These are phyloP conservation scores for Cheilosia soror DNA, from an alignment of 2,888 invertebrate genomes.

Conservation along the genomic window DNA sequence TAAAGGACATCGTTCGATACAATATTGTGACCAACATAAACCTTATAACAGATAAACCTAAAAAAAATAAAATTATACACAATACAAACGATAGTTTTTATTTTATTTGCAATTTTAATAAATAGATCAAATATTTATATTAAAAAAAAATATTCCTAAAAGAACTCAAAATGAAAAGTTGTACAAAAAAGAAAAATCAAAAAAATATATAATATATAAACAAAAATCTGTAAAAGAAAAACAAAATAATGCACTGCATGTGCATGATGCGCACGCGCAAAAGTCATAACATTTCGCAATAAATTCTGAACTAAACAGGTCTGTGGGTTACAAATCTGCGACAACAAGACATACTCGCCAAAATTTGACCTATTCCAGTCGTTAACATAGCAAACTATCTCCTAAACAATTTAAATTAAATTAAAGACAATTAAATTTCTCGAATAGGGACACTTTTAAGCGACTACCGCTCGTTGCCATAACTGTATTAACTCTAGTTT, in stretches of 20 bases:
- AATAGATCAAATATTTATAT: conserved; percentile 52
- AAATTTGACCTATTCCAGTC: background rate
- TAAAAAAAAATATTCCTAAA: conserved; percentile 32
- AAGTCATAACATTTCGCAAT: conserved; percentile 39
- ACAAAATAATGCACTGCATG: background rate
- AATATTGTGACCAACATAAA: too few relatives aligned
- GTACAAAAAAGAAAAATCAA: background rate
- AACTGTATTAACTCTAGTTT: conserved; percentile 4
- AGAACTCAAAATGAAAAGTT: conserved; percentile 28
- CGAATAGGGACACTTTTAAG: conserved; percentile 6
- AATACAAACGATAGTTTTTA: background rate
- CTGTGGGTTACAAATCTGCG: conserved; percentile 9
- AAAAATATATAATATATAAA: background rate
- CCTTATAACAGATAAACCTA: too few relatives aligned
- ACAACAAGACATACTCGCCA: conserved; percentile 22
- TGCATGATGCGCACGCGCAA: background rate
- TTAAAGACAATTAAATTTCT: background rate
- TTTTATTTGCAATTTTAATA: conserved; percentile 57
- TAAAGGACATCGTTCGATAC: too few relatives aligned
- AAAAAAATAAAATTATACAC: background rate
- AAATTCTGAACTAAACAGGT: conserved; percentile 43
- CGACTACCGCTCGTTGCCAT: conserved; percentile 22
- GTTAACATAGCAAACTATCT: background rate
- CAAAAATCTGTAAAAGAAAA: background rate
- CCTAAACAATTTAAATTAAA: background rate